Percentiles rank a stretch among this genome's conserved stretches.
Evolutionary conservation across 2,888 invertebrate species (phyloP).

Genomic region (Chrysomela aeneicollis): DNA sequence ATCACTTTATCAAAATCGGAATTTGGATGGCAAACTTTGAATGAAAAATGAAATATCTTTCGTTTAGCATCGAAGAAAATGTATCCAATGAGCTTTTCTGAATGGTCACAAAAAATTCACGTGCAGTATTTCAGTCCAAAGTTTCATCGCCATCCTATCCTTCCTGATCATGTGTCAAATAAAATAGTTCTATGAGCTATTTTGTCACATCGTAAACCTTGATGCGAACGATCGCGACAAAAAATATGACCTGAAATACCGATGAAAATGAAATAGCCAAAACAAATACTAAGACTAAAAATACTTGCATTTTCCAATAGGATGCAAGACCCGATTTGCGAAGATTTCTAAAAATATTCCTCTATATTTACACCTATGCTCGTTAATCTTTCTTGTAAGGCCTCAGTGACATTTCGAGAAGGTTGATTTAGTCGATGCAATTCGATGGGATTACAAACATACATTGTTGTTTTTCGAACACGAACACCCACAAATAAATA

Average conservation of each 20-base stretch:
- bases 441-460: constrained; percentile 26
- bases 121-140: neutral
- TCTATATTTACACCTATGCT: constrained; percentile 31
- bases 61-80: no score
- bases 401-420: constrained; percentile 26
- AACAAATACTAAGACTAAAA: constrained; percentile 42
- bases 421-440: constrained; percentile 25
- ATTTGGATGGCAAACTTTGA: no score
- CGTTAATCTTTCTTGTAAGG: constrained; percentile 30
- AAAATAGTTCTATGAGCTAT: constrained; percentile 28
- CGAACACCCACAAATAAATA: no score
- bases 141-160: constrained; percentile 11
- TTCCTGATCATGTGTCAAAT: constrained; percentile 29
- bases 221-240: constrained; percentile 29
- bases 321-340: constrained; percentile 35
- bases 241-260: constrained; percentile 39
- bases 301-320: constrained; percentile 37
- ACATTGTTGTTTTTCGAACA: constrained; percentile 13
- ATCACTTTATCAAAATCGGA: no score
- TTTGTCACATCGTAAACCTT: constrained; percentile 34
- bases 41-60: no score
- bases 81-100: no score
- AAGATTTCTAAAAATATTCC: constrained; percentile 36
- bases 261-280: constrained; percentile 42
- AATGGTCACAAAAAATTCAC: no score